phyloP scores from a whole-genome alignment of 2,888 invertebrate genomes.

The Mellilla xanthometata region DNA sequence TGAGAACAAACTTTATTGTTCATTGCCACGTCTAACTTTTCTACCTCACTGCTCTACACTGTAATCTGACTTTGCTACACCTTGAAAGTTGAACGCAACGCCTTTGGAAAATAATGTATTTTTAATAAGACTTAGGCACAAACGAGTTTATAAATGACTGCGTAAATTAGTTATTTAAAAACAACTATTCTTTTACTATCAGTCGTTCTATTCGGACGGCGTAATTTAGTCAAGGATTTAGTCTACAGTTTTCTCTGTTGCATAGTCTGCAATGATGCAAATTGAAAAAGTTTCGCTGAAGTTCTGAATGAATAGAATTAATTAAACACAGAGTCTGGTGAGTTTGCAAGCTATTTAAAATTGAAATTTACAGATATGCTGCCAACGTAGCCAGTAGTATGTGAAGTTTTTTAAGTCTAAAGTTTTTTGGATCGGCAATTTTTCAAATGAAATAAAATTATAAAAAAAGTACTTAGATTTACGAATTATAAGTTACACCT shows the following conservation, averaged over 20 bases:
- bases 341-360: constrained; percentile 8
- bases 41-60: not conserved
- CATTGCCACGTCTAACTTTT: constrained; percentile 4
- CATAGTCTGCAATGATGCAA: constrained; percentile 1
- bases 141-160: too few relatives aligned
- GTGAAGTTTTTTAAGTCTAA: constrained; percentile 6
- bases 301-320: constrained; percentile 4
- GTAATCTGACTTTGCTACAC: constrained; percentile 8
- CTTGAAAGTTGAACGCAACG: constrained; percentile 4
- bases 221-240: too few relatives aligned
- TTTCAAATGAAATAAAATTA: constrained; percentile 7
- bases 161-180: too few relatives aligned
- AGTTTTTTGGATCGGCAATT: constrained; percentile 5
- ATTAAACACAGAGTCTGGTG: constrained; percentile 5
- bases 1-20: not conserved
- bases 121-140: too few relatives aligned
- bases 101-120: too few relatives aligned
- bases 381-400: constrained; percentile 2
- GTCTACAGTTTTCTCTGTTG: not conserved
- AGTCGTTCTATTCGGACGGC: too few relatives aligned
- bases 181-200: too few relatives aligned
- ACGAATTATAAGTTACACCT: too few relatives aligned
- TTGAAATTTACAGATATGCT: constrained; percentile 4
- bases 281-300: constrained; percentile 7
- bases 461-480: too few relatives aligned